Percentiles rank a stretch among this genome's conserved stretches.
These are phyloP conservation scores for Trachelus stipa DNA, from an alignment of 2,888 invertebrate genomes.

Conservation along the genomic window DNA sequence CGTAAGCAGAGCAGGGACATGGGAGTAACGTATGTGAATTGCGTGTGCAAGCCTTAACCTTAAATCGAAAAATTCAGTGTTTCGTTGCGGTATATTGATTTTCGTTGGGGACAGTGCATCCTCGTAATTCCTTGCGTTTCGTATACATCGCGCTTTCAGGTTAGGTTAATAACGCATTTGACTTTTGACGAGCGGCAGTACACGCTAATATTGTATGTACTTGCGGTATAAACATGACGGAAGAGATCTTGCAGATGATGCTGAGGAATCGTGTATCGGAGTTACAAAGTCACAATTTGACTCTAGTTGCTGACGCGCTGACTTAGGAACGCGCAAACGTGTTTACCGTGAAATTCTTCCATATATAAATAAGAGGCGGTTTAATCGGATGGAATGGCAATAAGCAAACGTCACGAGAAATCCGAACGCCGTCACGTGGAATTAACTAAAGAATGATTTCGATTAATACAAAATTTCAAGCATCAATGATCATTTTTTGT, in stretches of 20 bases:
- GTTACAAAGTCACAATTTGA: neutral
- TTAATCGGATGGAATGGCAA: neutral
- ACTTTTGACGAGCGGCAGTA: neutral
- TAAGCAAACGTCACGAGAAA: neutral
- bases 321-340: slow-evolving; percentile 30
- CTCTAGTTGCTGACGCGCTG: slow-evolving; percentile 29
- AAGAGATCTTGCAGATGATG: neutral
- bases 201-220: neutral
- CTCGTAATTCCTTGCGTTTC: neutral
- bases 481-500: neutral
- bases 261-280: neutral
- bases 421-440: neutral
- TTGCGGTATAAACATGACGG: neutral
- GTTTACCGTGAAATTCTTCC: slow-evolving; percentile 38
- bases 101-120: neutral
- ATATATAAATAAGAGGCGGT: slow-evolving; percentile 22
- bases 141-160: neutral
- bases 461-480: neutral
- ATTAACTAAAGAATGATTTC: neutral
- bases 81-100: neutral
- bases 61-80: neutral
- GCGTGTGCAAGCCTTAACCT: neutral
- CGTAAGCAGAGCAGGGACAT: neutral
- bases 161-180: neutral
- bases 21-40: neutral